These are phyloP conservation scores for Pedionomus torquatus DNA, from an alignment of 2,113 vertebrate species.

Conservation along the genomic window DNA sequence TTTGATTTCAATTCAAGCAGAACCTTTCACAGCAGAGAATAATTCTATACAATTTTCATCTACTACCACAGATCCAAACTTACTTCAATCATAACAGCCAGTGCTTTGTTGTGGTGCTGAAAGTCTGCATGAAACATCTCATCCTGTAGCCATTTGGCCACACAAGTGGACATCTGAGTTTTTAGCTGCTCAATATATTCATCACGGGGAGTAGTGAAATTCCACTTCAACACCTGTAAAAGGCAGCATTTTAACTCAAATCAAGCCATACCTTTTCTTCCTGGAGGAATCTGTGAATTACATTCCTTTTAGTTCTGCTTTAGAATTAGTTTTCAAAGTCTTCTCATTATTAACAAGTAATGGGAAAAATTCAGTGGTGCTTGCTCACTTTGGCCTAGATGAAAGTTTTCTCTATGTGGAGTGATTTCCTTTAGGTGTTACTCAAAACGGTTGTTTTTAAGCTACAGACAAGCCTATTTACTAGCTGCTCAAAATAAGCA, in stretches of 20 bases:
- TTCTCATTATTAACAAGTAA: neutral
- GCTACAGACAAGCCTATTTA: neutral
- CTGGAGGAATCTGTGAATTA: neutral
- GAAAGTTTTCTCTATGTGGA: neutral
- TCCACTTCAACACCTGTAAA: conserved; percentile 94
- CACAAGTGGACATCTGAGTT: conserved; percentile 91
- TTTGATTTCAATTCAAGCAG: neutral
- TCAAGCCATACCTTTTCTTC: neutral
- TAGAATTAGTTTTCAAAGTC: neutral
- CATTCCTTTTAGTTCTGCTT: neutral
- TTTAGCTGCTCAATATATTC: conserved; percentile 97
- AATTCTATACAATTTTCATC: neutral
- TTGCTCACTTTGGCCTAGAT: neutral
- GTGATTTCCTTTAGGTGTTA: neutral
- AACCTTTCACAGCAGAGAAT: neutral
- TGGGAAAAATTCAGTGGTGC: neutral
- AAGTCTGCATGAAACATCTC: conserved; percentile 98
- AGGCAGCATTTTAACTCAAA: neutral
- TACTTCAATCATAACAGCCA: conserved; percentile 95
- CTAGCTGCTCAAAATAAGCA: neutral
- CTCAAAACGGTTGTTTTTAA: neutral
- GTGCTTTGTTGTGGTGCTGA: conserved; percentile 94
- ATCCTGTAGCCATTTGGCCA: conserved; percentile 94
- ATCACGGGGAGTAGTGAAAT: conserved; percentile 94
- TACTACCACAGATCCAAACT: conserved; percentile 1